Percentiles rank a stretch among this genome's conserved stretches.
These are phyloP conservation scores for Lemur catta DNA, from an alignment of 2,797 vertebrate species.

Conservation along the genomic window DNA sequence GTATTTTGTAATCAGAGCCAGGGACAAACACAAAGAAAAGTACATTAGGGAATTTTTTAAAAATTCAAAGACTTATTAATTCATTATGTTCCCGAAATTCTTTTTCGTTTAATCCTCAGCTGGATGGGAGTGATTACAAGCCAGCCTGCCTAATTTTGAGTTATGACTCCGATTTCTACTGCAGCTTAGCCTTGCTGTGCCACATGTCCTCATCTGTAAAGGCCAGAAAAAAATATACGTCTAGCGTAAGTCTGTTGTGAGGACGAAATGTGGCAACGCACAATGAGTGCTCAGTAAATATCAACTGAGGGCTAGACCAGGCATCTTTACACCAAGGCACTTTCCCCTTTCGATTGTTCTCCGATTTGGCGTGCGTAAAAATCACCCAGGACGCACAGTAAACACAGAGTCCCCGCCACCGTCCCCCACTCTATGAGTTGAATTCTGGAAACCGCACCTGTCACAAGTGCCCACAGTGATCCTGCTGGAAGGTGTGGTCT, in stretches of 20 bases:
- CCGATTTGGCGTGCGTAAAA: fast-evolving
- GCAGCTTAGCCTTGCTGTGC: fast-evolving
- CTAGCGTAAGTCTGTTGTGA: fast-evolving
- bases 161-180: not conserved
- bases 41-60: not conserved
- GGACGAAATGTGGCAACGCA: fast-evolving
- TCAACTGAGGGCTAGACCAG: not conserved
- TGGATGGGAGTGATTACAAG: not conserved
- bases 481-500: not conserved
- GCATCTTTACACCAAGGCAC: fast-evolving
- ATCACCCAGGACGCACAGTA: not conserved
- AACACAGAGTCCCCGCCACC: fast-evolving
- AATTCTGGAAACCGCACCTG: not conserved
- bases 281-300: fast-evolving
- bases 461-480: fast-evolving
- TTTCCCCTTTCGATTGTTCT: no score
- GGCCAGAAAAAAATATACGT: not conserved
- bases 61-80: not conserved
- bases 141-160: not conserved
- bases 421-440: no score
- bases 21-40: not conserved
- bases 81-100: not conserved
- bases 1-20: not conserved
- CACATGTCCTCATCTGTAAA: not conserved
- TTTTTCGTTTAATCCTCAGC: not conserved